A percentile compares a stretch with the other conserved stretches of the same genome.
These are phyloP conservation scores for Drosophila meridionalis DNA, from an alignment of 2,888 invertebrate species.

Conservation along the genomic window DNA sequence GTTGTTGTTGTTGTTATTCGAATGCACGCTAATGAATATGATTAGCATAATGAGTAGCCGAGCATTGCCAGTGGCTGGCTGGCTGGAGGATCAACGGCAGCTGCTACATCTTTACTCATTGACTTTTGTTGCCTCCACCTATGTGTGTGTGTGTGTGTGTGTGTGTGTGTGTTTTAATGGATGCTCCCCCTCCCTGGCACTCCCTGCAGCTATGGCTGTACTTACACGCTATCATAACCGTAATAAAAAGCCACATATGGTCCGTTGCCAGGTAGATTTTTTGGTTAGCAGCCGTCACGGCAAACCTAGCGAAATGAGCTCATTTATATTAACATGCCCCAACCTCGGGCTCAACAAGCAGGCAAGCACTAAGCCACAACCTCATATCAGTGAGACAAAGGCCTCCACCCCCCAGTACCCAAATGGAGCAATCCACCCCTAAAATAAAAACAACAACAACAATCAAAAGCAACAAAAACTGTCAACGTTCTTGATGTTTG, in stretches of 20 bases:
- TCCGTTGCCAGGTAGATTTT: slow-evolving; percentile 37
- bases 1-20: slow-evolving; percentile 24
- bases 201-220: slow-evolving; percentile 38
- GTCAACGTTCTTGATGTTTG: slow-evolving; percentile 69
- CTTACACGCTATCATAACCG: slow-evolving; percentile 75
- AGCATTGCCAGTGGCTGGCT: slow-evolving; percentile 1
- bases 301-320: slow-evolving; percentile 55
- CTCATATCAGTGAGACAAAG: slow-evolving; percentile 43
- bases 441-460: slow-evolving; percentile 5
- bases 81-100: slow-evolving; percentile 19
- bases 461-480: slow-evolving; percentile 60
- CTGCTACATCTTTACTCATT: slow-evolving; percentile 27
- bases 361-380: slow-evolving; percentile 26
- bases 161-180: slow-evolving; percentile 35
- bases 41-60: slow-evolving; percentile 71
- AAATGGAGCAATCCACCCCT: slow-evolving; percentile 17
- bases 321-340: slow-evolving; percentile 59
- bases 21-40: slow-evolving; percentile 69
- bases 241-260: slow-evolving; percentile 75
- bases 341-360: neutral
- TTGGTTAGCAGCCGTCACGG: slow-evolving; percentile 23
- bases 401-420: neutral
- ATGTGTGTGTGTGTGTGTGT: neutral
- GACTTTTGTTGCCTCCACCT: slow-evolving; percentile 6
- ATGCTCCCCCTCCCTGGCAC: neutral